Evolutionary conservation across 2,113 vertebrate genomes (phyloP), one percentile per base, ranked within the genome.

Genomic region (Erythrolamprus reginae): DNA sequence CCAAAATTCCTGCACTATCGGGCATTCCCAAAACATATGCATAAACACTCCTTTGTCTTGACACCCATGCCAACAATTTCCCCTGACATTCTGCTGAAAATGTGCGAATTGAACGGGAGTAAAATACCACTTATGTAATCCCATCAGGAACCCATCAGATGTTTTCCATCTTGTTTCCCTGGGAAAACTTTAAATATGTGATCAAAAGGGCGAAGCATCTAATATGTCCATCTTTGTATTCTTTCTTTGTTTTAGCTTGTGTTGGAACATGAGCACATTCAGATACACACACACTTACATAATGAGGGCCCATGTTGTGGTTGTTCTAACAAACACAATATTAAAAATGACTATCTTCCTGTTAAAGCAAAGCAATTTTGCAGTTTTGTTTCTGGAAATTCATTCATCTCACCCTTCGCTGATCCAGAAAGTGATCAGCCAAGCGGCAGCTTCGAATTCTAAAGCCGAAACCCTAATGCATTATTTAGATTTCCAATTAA

Each of bases 401-500:
- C 88, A 89, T 87, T 90, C 88, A 88, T 84, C 92, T 93, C 90
- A 91, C 87, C 91, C 84, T 91, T 89, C 85, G 19, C 88, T 93
- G 88, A 89, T 87, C 88, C 85, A 89, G 85, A 87, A 85, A 90
- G 45, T 90, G 93, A 94, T 85, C 92, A 82, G 91, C 65, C 85
- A 12, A 89, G 90, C 88, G 52, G 56, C 82, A 84, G 19, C 89
- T 38, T 91, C 28, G 5, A 85, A 92, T 92, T 95, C 82, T 87
- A 90, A 93, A 77, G 92, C 58, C n/a, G n/a, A 89, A 86, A 91
- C 33, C 53, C 48, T 90, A 90, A 91, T 92, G 53, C 82, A 92
- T 93, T 93, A 93, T 92, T 93, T 91, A 94, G 70, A 86, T 83
- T 91, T 92, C 92, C 89, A 93, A 87, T 93, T 93, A 95, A 95